Conservation (phyloP, 2,113 vertebrate genomes). For the Tachysurus vachellii region DNA sequence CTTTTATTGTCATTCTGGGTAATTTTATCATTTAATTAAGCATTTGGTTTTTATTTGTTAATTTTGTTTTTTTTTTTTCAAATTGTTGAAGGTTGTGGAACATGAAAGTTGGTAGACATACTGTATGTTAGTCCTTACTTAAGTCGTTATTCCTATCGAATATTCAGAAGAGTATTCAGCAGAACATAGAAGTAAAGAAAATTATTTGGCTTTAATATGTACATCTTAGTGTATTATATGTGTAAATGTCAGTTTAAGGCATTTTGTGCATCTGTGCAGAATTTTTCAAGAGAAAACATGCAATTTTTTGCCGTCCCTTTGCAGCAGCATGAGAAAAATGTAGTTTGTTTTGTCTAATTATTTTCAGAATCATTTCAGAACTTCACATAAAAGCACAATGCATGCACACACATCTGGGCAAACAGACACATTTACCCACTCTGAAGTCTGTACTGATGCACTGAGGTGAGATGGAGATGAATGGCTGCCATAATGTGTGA, state of each 20-base stretch:
- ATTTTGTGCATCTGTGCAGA: background rate
- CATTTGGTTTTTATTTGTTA: background rate
- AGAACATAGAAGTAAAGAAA: background rate
- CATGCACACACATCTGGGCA: background rate
- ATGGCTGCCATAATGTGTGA: conserved; percentile 48
- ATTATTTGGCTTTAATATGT: background rate
- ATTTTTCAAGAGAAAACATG: background rate
- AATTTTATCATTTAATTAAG: background rate
- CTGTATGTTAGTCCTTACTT: background rate
- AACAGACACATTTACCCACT: background rate
- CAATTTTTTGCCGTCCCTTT: background rate
- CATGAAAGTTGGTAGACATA: background rate
- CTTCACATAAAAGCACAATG: background rate
- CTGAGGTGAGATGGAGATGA: conserved; percentile 47
- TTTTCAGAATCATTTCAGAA: background rate
- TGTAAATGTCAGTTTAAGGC: background rate
- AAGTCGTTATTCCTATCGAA: background rate
- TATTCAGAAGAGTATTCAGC: background rate
- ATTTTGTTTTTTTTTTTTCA: background rate
- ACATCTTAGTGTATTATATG: background rate
- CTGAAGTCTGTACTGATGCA: background rate
- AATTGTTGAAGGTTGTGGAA: background rate
- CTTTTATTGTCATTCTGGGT: background rate
- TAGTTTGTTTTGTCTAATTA: conserved; percentile 4
- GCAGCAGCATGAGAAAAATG: background rate